phyloP scores from a whole-genome alignment of 1,140 invertebrate species.

The Thaumetopoea pityocampa region DNA sequence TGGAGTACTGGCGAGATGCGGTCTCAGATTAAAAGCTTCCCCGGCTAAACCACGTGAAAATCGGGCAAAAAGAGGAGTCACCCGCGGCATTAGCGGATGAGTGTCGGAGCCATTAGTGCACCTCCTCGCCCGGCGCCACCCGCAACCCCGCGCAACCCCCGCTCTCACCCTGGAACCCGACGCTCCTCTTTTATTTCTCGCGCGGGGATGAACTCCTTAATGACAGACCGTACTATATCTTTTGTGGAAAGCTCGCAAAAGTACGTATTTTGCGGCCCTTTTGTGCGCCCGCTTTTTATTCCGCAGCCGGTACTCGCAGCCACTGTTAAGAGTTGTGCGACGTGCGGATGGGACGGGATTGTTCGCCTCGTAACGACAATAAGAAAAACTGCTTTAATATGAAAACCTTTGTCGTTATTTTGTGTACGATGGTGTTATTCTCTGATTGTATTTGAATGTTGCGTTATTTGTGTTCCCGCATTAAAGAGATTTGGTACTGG shows the following conservation, averaged over 20 bases:
- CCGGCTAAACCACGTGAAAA: conserved; percentile 72
- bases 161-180: conserved; percentile 39
- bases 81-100: conserved; percentile 74
- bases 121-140: conserved; percentile 27
- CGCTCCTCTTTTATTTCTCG: conserved; percentile 74
- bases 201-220: conserved; percentile 75
- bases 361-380: conserved; percentile 30
- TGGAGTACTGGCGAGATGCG: conserved; percentile 63
- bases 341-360: conserved; percentile 31
- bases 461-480: too few relatives aligned
- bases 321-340: conserved; percentile 28
- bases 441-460: conserved; percentile 28
- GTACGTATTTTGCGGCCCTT: conserved; percentile 73
- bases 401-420: conserved; percentile 30
- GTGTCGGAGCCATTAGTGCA: conserved; percentile 71
- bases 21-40: conserved; percentile 71
- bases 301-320: conserved; percentile 37
- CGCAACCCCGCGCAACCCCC: conserved; percentile 19
- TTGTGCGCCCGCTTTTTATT: conserved; percentile 69
- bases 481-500: too few relatives aligned
- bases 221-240: conserved; percentile 75
- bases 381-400: conserved; percentile 35
- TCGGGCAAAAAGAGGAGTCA: conserved; percentile 72
- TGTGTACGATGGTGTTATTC: conserved; percentile 16
- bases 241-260: conserved; percentile 71